Conservation (phyloP, 2,797 vertebrate genomes). For the Salmo trutta region DNA sequence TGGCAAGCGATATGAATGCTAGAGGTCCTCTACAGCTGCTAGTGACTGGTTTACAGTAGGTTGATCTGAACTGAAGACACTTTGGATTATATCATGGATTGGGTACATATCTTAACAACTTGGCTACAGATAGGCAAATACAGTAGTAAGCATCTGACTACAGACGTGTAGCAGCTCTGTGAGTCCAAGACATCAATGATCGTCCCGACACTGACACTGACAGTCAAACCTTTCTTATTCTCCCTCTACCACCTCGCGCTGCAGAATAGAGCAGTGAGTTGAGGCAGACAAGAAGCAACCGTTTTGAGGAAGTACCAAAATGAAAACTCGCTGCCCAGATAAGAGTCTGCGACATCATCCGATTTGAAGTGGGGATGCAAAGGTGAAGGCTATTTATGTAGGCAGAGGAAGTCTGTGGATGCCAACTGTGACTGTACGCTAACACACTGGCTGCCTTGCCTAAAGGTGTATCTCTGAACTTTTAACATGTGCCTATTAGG, state of each 20-base stretch:
- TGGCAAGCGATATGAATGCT: too few relatives aligned
- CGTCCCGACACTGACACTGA: background rate
- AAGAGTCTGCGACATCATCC: constrained; percentile 33
- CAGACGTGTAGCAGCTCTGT: background rate
- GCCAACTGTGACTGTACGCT: background rate
- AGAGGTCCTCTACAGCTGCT: background rate
- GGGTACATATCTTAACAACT: background rate
- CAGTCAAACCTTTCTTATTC: too few relatives aligned
- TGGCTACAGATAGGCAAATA: background rate
- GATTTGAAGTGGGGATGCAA: constrained; percentile 68
- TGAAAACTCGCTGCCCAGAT: constrained; percentile 38
- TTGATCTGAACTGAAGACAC: background rate
- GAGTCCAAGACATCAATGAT: background rate
- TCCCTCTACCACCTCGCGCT: background rate
- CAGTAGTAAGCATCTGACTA: background rate
- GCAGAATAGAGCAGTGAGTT: constrained; percentile 14
- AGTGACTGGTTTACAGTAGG: background rate
- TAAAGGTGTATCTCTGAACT: too few relatives aligned
- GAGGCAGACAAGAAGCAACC: constrained; percentile 31
- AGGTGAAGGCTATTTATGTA: constrained; percentile 38
- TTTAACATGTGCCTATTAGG: background rate
- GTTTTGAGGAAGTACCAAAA: constrained; percentile 67
- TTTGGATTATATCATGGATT: background rate
- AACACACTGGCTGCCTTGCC: background rate
- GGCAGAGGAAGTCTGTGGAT: background rate